phyloP scores from a whole-genome alignment of 2,888 invertebrate species.

The Spodoptera picta region DNA sequence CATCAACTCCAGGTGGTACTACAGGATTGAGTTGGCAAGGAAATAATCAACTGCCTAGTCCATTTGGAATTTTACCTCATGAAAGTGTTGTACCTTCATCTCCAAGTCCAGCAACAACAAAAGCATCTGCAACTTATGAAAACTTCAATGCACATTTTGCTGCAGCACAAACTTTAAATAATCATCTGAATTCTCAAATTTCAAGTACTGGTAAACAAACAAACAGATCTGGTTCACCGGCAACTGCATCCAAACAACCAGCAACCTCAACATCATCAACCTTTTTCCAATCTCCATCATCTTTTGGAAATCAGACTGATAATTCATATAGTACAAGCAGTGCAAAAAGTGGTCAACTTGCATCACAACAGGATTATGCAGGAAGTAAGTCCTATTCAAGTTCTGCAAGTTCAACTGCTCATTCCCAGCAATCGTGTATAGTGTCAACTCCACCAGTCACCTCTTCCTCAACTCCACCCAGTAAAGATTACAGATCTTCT shows the following conservation, averaged over 20 bases:
- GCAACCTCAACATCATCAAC: slow-evolving; percentile 87
- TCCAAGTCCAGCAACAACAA: slow-evolving; percentile 89
- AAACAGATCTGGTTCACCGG: slow-evolving; percentile 87
- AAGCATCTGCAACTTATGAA: slow-evolving; percentile 89
- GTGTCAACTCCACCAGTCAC: slow-evolving; percentile 90
- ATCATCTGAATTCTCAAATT: slow-evolving; percentile 91
- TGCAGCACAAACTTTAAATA: slow-evolving; percentile 90
- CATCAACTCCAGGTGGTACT: slow-evolving; percentile 85
- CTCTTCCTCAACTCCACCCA: slow-evolving; percentile 83
- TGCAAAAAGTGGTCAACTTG: slow-evolving; percentile 87
- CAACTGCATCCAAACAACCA: slow-evolving; percentile 86
- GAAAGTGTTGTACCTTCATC: slow-evolving; percentile 92
- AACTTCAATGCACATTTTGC: slow-evolving; percentile 92
- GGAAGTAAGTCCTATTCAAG: slow-evolving; percentile 89
- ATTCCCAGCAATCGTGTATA: slow-evolving; percentile 92
- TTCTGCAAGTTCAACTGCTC: slow-evolving; percentile 88
- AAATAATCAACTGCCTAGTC: slow-evolving; percentile 91
- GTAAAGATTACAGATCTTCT: slow-evolving; percentile 90
- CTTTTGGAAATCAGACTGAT: slow-evolving; percentile 87
- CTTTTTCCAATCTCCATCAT: slow-evolving; percentile 91
- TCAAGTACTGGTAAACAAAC: slow-evolving; percentile 88
- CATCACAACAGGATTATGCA: slow-evolving; percentile 88
- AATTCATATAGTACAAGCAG: slow-evolving; percentile 88
- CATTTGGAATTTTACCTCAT: slow-evolving; percentile 93
- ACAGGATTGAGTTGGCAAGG: slow-evolving; percentile 92